Conservation (phyloP, 2,888 invertebrate genomes). For the Agriopis marginaria region DNA sequence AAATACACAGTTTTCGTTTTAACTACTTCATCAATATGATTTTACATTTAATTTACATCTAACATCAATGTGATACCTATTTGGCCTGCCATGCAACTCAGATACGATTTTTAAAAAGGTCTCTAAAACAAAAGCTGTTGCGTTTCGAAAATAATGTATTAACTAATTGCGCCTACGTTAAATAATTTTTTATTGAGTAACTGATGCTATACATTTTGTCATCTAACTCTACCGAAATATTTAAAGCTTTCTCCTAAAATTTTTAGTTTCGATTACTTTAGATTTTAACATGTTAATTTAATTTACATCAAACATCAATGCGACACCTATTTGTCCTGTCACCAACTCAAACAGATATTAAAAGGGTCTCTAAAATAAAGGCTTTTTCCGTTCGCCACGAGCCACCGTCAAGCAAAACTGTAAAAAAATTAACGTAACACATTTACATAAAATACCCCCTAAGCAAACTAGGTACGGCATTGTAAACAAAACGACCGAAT, state of each 20-base stretch:
- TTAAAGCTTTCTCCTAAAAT: neutral
- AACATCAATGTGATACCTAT: slow-evolving; percentile 23
- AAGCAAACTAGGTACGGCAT: slow-evolving; percentile 76
- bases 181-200: too few relatives aligned
- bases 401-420: slow-evolving; percentile 71
- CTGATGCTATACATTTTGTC: too few relatives aligned
- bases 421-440: slow-evolving; percentile 71
- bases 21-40: neutral
- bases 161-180: too few relatives aligned
- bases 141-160: too few relatives aligned
- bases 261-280: neutral
- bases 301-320: slow-evolving; percentile 21
- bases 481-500: slow-evolving; percentile 76
- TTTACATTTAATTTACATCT: slow-evolving; percentile 12
- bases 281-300: slow-evolving; percentile 9
- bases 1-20: neutral
- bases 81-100: slow-evolving; percentile 34
- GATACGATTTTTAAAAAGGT: slow-evolving; percentile 40
- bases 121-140: slow-evolving; percentile 53
- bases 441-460: slow-evolving; percentile 83
- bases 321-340: slow-evolving; percentile 23
- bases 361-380: slow-evolving; percentile 43
- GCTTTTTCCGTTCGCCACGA: slow-evolving; percentile 78
- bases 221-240: too few relatives aligned
- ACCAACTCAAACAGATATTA: slow-evolving; percentile 45